A percentile compares a stretch with the other conserved stretches of the same genome.
Evolutionary conservation across 2,888 invertebrate species (phyloP).

Genomic region (Tetanocera ferruginea): DNA sequence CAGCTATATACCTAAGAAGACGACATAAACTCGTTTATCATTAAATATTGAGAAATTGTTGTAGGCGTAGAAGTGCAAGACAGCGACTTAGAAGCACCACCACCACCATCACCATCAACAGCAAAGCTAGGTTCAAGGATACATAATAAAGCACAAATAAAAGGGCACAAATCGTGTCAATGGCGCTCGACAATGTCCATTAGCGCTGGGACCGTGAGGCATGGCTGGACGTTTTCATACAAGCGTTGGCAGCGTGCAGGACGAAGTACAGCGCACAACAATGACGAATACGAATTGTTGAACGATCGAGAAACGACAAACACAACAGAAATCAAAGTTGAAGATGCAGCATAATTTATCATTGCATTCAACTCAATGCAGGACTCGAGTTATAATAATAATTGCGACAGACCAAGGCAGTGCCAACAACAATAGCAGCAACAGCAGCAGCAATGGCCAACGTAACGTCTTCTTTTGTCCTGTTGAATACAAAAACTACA

Average conservation of each 20-base stretch:
- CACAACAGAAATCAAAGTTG: slow-evolving; percentile 44
- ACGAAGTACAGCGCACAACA: background rate
- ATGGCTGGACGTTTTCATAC: background rate
- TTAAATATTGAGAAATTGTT: slow-evolving; percentile 36
- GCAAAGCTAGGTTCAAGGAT: slow-evolving; percentile 3
- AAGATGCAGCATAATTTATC: slow-evolving; percentile 52
- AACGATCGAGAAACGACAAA: background rate
- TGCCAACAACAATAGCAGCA: slow-evolving; percentile 8
- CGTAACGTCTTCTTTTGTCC: background rate
- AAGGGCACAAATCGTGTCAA: slow-evolving; percentile 41
- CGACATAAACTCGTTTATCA: slow-evolving; percentile 41
- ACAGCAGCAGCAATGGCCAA: background rate
- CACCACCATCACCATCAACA: background rate
- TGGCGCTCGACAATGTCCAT: slow-evolving; percentile 43
- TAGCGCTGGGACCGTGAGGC: slow-evolving; percentile 25
- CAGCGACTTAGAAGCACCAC: background rate
- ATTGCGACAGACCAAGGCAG: slow-evolving; percentile 7
- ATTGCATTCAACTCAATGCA: slow-evolving; percentile 33
- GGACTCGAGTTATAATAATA: slow-evolving; percentile 17
- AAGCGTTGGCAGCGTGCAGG: background rate
- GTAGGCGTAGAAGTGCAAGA: background rate
- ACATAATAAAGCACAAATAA: slow-evolving; percentile 31
- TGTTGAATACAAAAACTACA: background rate
- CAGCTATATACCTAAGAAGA: background rate
- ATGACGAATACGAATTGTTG: slow-evolving; percentile 3